Percentiles rank a stretch among this genome's conserved stretches.
Conservation (phyloP, 92 coral and sea anemone species). For the Actinostola sp. region DNA sequence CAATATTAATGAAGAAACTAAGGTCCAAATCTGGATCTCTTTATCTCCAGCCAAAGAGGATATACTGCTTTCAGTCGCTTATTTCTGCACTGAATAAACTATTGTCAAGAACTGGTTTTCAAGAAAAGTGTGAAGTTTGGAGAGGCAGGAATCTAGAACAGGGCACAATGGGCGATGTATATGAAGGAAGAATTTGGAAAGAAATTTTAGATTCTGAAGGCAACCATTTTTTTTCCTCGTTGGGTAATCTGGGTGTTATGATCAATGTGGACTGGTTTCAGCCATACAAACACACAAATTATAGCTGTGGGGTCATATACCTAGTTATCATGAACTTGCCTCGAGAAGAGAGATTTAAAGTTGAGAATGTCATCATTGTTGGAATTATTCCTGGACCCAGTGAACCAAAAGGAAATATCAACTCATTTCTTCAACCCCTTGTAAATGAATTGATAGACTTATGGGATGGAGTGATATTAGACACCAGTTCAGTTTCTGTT, state of each 20-base stretch:
- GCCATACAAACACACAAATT: slow-evolving; percentile 42
- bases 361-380: slow-evolving; percentile 35
- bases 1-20: slow-evolving; percentile 57
- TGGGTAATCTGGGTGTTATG: slow-evolving; percentile 36
- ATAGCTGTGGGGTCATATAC: slow-evolving; percentile 42
- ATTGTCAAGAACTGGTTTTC: slow-evolving; percentile 36
- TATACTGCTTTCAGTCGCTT: slow-evolving; percentile 42
- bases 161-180: slow-evolving; percentile 49
- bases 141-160: slow-evolving; percentile 23
- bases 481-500: not conserved
- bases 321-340: slow-evolving; percentile 41
- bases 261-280: slow-evolving; percentile 59
- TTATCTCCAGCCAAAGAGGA: slow-evolving; percentile 53
- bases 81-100: slow-evolving; percentile 36
- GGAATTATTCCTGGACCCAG: slow-evolving; percentile 53
- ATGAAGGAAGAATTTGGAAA: slow-evolving; percentile 60
- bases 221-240: slow-evolving; percentile 5
- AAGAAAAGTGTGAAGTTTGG: slow-evolving; percentile 53
- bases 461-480: slow-evolving; percentile 51
- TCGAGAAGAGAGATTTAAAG: slow-evolving; percentile 28
- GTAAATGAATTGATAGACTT: slow-evolving; percentile 45
- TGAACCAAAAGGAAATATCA: slow-evolving; percentile 46
- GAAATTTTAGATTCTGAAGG: slow-evolving; percentile 42
- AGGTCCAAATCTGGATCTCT: slow-evolving; percentile 48
- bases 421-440: slow-evolving; percentile 51